Evolutionary conservation across 2,797 vertebrate species (phyloP), one percentile per base, ranked within the genome.

Genomic region (Danionella dracula): DNA sequence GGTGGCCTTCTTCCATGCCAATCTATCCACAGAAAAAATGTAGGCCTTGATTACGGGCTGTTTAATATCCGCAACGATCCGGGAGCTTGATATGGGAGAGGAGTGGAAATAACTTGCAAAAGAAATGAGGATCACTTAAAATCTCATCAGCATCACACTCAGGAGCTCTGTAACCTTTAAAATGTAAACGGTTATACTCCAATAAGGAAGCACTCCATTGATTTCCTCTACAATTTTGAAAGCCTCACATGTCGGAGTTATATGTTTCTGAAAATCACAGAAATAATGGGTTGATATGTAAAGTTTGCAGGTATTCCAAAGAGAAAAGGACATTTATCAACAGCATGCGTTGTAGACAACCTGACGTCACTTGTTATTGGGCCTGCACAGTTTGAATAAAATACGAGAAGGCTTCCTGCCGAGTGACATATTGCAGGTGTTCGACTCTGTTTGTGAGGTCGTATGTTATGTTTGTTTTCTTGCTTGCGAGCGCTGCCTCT

Each of bases 401-500:
- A 68, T 16, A 45, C 35, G 60, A 44, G 34, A 46, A 35, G 59
- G 55, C 54, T 27, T 69, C 71, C 48, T 5, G 9, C 19, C 13
- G 44, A 12, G 54, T 49, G 61, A 73, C 71, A 73, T 73, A 73
- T 65, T 59, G 66, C 31, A 34, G 4, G 32, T 45, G 45, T 50
- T 38, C 31, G 46, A 21, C 13, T 17, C 40, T 40, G 50, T 70
- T 63, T 64, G 60, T 4, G 20, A 35, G 53, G 51, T 63, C 37
- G 32, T 59, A 44, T 50, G 48, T 73, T 50, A 65, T 69, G 46
- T 69, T 63, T 46, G 61, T 68, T 53, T 50, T 53, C 38, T 20
- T 20, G 21, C 38, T 41, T 27, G 34, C 49, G 11, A 27, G 34
- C 37, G 23, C 48, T 20, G 27, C 5, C 45, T 51, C 54, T 50